Conservation (phyloP, 2,888 invertebrate genomes). For the Cheilosia vulpina region DNA sequence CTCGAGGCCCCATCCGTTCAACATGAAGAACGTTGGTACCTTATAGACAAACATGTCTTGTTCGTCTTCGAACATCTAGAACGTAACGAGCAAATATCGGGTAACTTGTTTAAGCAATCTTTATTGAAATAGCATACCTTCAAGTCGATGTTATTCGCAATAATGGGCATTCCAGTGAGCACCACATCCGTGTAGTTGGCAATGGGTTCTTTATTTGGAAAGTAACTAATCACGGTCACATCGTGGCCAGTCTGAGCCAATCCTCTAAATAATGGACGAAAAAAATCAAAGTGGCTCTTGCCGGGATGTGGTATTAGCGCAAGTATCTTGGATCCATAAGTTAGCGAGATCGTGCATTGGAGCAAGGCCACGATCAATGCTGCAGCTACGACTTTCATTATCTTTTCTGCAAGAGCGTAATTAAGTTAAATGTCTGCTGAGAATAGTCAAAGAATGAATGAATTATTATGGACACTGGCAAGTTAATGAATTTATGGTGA, state of each 20-base stretch:
- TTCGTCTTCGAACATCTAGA: slow-evolving; percentile 59
- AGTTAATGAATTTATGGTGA: slow-evolving; percentile 39
- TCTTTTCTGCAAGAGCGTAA: slow-evolving; percentile 52
- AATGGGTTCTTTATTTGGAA: slow-evolving; percentile 80
- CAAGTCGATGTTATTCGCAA: slow-evolving; percentile 79
- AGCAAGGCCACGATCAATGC: slow-evolving; percentile 69
- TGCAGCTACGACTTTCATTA: slow-evolving; percentile 61
- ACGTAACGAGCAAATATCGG: slow-evolving; percentile 25
- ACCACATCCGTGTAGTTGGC: slow-evolving; percentile 80
- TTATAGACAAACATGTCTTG: slow-evolving; percentile 76
- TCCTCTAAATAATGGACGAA: slow-evolving; percentile 82
- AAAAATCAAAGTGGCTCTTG: slow-evolving; percentile 83
- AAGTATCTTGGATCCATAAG: slow-evolving; percentile 77
- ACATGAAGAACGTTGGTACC: slow-evolving; percentile 79
- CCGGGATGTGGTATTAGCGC: slow-evolving; percentile 83
- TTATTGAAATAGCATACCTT: slow-evolving; percentile 74
- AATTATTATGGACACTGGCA: slow-evolving; percentile 21
- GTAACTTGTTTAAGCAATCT: background rate
- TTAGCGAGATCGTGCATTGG: slow-evolving; percentile 59
- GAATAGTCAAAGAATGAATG: slow-evolving; percentile 10
- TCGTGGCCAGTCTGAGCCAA: slow-evolving; percentile 83
- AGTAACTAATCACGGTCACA: slow-evolving; percentile 83
- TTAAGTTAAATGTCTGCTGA: slow-evolving; percentile 27
- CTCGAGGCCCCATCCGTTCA: slow-evolving; percentile 79
- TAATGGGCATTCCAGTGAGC: slow-evolving; percentile 77